phyloP scores from a whole-genome alignment of 30 jellyfish, hydroid and myxozoan genomes.

The Aurelia sp. region DNA sequence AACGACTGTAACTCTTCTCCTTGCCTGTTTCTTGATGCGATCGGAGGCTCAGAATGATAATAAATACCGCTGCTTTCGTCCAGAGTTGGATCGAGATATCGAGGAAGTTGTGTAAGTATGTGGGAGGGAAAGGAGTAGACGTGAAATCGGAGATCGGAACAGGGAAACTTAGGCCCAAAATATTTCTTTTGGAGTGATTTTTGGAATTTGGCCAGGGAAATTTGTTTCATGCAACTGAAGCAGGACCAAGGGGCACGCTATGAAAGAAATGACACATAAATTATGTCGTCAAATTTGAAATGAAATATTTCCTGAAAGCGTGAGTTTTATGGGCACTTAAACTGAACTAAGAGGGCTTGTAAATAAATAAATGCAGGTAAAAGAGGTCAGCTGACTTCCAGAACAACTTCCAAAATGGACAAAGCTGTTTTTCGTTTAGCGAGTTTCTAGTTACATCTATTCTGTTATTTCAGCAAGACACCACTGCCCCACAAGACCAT shows the following conservation, averaged over 20 bases:
- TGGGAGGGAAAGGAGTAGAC: conserved; percentile 38
- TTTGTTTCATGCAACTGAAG: too few species aligned
- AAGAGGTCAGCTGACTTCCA: too few species aligned
- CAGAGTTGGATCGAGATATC: conserved; percentile 50
- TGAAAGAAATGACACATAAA: too few species aligned
- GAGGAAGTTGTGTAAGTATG: conserved; percentile 70
- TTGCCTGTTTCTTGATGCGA: not conserved
- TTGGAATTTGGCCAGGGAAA: too few species aligned
- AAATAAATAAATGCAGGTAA: too few species aligned
- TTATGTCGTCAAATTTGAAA: too few species aligned
- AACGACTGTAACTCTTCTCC: not conserved
- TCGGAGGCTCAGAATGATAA: conserved; percentile 1
- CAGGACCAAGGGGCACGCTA: too few species aligned
- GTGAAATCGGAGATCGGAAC: conserved; percentile 30
- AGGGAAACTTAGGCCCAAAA: conserved; percentile 24
- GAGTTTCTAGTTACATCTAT: not conserved
- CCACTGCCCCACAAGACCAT: conserved; percentile 79
- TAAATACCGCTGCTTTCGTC: conserved; percentile 61
- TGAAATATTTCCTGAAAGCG: too few species aligned
- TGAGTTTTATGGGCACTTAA: too few species aligned
- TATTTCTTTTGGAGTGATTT: not conserved
- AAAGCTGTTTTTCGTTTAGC: too few species aligned
- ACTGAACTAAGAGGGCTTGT: too few species aligned
- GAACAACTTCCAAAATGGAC: too few species aligned
- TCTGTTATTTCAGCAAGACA: conserved; percentile 17